Conservation (phyloP, 1,140 invertebrate species). For the Cecropterus lyciades region DNA sequence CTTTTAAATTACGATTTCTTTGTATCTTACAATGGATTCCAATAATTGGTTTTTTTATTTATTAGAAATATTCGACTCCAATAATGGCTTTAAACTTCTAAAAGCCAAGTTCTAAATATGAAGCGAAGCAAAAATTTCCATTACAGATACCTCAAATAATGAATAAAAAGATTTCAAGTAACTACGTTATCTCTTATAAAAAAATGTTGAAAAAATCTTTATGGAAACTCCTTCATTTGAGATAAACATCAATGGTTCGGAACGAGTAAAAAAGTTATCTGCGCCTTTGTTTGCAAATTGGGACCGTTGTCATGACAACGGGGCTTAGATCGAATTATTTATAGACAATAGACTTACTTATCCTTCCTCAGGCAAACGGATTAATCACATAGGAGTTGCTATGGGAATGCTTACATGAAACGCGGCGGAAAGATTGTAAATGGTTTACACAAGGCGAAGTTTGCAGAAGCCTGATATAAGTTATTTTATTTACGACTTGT, state of each 20-base stretch:
- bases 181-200: constrained; percentile 5
- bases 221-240: constrained; percentile 9
- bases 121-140: constrained; percentile 14
- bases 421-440: too few relatives aligned
- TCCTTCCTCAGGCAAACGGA: too few relatives aligned
- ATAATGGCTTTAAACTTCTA: constrained; percentile 5
- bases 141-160: constrained; percentile 6
- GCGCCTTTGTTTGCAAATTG: constrained; percentile 11
- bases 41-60: constrained; percentile 3
- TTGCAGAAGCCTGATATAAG: too few relatives aligned
- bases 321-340: neutral
- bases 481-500: too few relatives aligned
- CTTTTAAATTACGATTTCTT: neutral
- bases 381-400: too few relatives aligned
- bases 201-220: constrained; percentile 15
- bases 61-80: neutral
- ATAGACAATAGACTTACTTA: neutral
- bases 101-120: constrained; percentile 15
- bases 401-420: too few relatives aligned
- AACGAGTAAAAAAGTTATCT: constrained; percentile 3
- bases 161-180: constrained; percentile 12
- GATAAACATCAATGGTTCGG: constrained; percentile 17
- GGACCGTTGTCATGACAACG: neutral
- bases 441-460: too few relatives aligned
- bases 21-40: neutral